These are phyloP conservation scores for Limonius californicus DNA, from an alignment of 1,140 invertebrate species.

Conservation along the genomic window DNA sequence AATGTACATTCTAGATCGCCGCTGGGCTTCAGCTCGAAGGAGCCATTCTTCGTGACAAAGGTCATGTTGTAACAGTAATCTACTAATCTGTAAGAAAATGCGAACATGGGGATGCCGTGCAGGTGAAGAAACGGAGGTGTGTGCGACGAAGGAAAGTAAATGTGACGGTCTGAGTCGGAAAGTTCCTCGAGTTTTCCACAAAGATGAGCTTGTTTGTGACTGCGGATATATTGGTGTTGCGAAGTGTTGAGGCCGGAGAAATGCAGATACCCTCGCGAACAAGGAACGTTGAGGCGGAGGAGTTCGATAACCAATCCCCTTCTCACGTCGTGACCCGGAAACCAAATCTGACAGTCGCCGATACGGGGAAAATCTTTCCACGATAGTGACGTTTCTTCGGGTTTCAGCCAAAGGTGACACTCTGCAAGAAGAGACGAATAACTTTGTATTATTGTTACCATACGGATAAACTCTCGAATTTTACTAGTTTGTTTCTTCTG, in stretches of 20 bases:
- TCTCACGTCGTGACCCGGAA: constrained; percentile 40
- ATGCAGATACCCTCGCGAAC: constrained; percentile 54
- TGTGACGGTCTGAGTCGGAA: constrained; percentile 50
- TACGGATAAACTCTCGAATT: too few relatives aligned
- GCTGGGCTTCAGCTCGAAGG: constrained; percentile 55
- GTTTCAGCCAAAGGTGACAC: constrained; percentile 44
- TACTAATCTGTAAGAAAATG: constrained; percentile 56
- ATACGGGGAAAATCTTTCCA: constrained; percentile 39
- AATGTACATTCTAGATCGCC: constrained; percentile 57
- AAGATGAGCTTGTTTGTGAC: constrained; percentile 37
- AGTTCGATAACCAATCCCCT: constrained; percentile 57
- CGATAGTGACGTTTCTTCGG: constrained; percentile 35
- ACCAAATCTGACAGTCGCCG: constrained; percentile 46
- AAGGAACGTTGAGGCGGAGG: constrained; percentile 60
- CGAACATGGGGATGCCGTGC: constrained; percentile 58
- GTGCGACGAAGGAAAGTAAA: constrained; percentile 53
- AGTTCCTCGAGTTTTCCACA: constrained; percentile 65
- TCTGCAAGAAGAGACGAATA: constrained; percentile 37
- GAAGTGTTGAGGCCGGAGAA: constrained; percentile 46
- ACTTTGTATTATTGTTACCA: not conserved
- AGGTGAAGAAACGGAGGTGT: constrained; percentile 48
- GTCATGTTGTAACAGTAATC: constrained; percentile 64
- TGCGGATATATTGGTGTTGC: constrained; percentile 31
- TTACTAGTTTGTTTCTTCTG: too few relatives aligned
- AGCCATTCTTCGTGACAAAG: constrained; percentile 55